Evolutionary conservation across 2,888 invertebrate species (phyloP), one percentile per base, ranked within the genome.

Genomic region (Pachydiplax longipennis): DNA sequence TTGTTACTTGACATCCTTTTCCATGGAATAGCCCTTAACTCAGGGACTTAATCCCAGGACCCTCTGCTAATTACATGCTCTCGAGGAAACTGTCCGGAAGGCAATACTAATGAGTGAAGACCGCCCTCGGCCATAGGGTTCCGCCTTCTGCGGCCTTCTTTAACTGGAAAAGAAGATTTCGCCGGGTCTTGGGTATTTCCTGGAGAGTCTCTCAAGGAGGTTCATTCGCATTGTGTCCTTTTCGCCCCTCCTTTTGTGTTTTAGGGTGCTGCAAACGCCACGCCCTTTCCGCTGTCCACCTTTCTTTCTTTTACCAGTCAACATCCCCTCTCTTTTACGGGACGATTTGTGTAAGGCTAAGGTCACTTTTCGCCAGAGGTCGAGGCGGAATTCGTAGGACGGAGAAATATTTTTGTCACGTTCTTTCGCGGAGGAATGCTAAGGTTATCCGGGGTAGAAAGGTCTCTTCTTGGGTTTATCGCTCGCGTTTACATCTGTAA

Each of bases 261-360:
- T 44, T n/a, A 44, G n/a, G 44, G n/a, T 44, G 22, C 53, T 37
- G 58, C 40, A 15, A 81, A 35, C 81, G 18, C 81, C 81, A 40
- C 81, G 18, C 81, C 73, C 81, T n/a, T 80, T 8, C 53, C 83
- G 3, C 58, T 10, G 83, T 10, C 37, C 10, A 35, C 13, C 15
- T 15, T 8, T 35, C 22, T 18, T 35, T 10, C n/a, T 13, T 44
- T n/a, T 44, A 5, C 25, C 65, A 65, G 61, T 61, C 61, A 87
- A 65, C 8, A 58, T 31, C 73, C 25, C 18, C 53, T 61, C 83
- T 82, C 48, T 82, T 61, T 48, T 83, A 61, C 58, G 58, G 83
- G 35, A 65, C 61, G 87, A 61, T 87, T 87, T 87, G 87, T 61
- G 87, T 37, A 37, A 87, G 87, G 87, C 87, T 61, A 87, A 87